Conservation (phyloP, 2,113 vertebrate genomes). For the Penelope pileata region DNA sequence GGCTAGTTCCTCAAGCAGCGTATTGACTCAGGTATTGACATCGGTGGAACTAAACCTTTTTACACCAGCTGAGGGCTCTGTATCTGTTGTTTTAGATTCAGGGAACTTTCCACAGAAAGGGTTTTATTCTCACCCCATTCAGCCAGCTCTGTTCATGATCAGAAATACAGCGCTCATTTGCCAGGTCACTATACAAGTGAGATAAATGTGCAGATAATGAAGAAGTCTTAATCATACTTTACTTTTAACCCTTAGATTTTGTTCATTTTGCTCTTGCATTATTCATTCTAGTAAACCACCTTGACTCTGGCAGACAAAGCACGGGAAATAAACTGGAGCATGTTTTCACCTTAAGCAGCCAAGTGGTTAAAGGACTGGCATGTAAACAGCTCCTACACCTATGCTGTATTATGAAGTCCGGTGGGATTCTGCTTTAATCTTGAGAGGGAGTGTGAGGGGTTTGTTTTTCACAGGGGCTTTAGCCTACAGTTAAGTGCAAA, state of each 20-base stretch:
- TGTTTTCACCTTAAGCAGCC: slow-evolving; percentile 69
- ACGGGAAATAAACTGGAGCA: not conserved
- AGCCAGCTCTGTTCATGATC: not conserved
- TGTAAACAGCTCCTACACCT: slow-evolving; percentile 66
- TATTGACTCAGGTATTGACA: not conserved
- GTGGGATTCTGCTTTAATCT: slow-evolving; percentile 82
- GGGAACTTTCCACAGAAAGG: not conserved
- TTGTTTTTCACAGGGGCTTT: slow-evolving; percentile 93
- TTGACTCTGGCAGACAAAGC: slow-evolving; percentile 12
- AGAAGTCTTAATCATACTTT: slow-evolving; percentile 52
- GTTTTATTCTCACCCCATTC: not conserved
- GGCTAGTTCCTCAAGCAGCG: not conserved
- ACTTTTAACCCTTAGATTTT: slow-evolving; percentile 30
- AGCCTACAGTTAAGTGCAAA: slow-evolving; percentile 91
- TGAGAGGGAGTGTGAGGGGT: slow-evolving; percentile 88
- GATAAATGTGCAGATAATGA: slow-evolving; percentile 44
- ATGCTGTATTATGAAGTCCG: slow-evolving; percentile 66
- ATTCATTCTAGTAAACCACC: not conserved
- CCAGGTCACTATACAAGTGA: slow-evolving; percentile 36
- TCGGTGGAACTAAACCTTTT: not conserved
- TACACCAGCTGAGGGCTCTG: slow-evolving; percentile 21
- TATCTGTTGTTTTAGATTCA: not conserved
- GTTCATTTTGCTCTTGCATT: not conserved
- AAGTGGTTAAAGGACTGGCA: slow-evolving; percentile 66
- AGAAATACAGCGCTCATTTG: not conserved